Base-by-base conservation (phyloP, 2,113 vertebrate genomes). In the Anolis carolinensis region DNA sequence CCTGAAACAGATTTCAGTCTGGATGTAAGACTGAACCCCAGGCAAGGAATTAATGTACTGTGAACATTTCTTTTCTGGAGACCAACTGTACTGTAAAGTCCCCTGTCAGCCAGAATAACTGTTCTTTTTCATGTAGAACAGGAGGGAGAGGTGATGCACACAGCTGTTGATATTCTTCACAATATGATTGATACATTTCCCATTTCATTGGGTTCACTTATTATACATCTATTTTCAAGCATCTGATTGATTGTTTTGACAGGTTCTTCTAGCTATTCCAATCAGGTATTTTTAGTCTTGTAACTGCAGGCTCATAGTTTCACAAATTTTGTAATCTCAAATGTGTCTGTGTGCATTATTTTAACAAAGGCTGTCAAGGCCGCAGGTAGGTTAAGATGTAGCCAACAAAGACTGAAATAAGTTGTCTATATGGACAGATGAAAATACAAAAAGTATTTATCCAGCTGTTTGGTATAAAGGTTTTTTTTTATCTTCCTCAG, bases 141-240 rank as follows among this genome's bases (percentile, higher is more conserved):
- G 82, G 89, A 86, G 90, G 52, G 84, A 84, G 92, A 93, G 92
- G 90, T 90, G 88, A 88, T 92, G 79, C 90, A 82, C 90, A 65
- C 95, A 96, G 94, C 95, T 96, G 95, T 91, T 95, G 86, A 39
- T 32, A 50, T 93, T 85, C 92, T 92, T 96, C 95, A 90, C 89
- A 91, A 93, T 93, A 87, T 82, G 91, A 91, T 95, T 34, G 75
- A 79, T 90, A 86, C 81, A 94, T 92, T 90, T 96, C 93, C 83
- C 73, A 87, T 95, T 95, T 96, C 96, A 94, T 95, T 91, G 89
- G 86, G 39, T 87, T 95, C 95, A 95, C 96, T 96, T 95, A 95
- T 89, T 95, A 94, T 94, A 93, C 88, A 88, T 87, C 79, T 81
- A 79, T 88, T 85, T 92, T 88, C 92, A 94, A 84, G 80, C 93